Base-by-base conservation (phyloP, 2,888 invertebrate genomes). In the Napeogenes inachia region DNA sequence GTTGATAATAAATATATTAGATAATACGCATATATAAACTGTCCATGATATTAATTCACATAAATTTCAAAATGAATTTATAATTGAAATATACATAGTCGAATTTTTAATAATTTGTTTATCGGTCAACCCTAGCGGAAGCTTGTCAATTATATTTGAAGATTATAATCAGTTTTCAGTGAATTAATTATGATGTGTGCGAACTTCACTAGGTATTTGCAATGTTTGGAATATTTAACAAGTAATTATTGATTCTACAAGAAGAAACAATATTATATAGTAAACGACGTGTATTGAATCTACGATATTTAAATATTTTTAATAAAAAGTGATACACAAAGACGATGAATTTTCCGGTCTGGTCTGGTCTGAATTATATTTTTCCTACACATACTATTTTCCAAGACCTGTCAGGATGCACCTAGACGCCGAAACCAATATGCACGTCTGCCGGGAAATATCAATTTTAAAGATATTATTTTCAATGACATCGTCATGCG, bases 381-480 rank as follows among this genome's bases (percentile, higher is more conserved):
- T 67, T 62, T 47, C 59, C 61, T 32, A 60, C 42, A 65, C 65
- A 67, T 47, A 63, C 56, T 57, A 67, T 67, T 65, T 65, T 63
- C 65, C 57, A 33, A 47, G 56, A 60, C 58, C 62, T 67, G 67
- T 67, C 67, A 21, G 21, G 21, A 1, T 21, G 21, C 21, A 63
- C 63, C 45, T 50, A 57, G 65, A 64, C 63, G 65, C 61, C n/a
- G 66, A 61, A 67, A 59, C 68, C 68, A 69, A 70, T 70, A 70
- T 70, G 60, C 68, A 65, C 68, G 67, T 65, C 66, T 64, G 58
- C 46, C 57, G 56, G 63, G 60, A 65, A 69, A 71, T 71, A 70
- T 71, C 70, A 71, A 67, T 70, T 69, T 70, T 68, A 69, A 69
- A 67, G 64, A 62, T 56, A 67, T 66, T 67, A 63, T 67, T 63